Evolutionary conservation across 2,797 vertebrate species (phyloP).

Genomic region (Sebastes paucispinis): DNA sequence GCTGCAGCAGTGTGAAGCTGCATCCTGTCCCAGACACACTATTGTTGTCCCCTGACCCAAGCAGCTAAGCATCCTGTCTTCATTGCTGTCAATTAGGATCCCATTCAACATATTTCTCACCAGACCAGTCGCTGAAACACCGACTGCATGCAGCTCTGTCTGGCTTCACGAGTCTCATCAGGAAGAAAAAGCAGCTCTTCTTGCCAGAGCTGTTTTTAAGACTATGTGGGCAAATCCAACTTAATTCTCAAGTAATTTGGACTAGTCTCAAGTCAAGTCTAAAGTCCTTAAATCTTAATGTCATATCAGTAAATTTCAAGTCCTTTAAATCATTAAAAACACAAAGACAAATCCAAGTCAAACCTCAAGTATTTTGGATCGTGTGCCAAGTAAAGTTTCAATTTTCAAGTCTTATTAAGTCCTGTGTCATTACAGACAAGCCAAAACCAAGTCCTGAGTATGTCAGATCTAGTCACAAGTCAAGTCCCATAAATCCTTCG

Average conservation of each 20-base stretch:
- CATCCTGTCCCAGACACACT: constrained; percentile 71
- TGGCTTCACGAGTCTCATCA: neutral
- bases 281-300: neutral
- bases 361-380: neutral
- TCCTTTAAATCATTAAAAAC: neutral
- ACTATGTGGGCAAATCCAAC: neutral
- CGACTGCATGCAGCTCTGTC: neutral
- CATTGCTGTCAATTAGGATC: neutral
- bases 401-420: neutral
- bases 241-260: too few relatives aligned
- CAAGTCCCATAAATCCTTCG: neutral
- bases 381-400: neutral
- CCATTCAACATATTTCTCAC: constrained; percentile 1
- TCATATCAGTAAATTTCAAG: neutral
- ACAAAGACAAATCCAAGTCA: neutral
- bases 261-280: too few relatives aligned
- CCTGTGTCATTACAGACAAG: neutral
- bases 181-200: neutral
- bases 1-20: constrained; percentile 60
- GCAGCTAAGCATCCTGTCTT: constrained; percentile 54
- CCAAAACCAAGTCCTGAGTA: neutral
- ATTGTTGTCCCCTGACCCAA: constrained; percentile 56
- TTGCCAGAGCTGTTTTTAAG: neutral
- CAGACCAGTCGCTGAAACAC: neutral
- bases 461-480: neutral